Evolutionary conservation across 2,797 vertebrate species (phyloP).

Genomic region (Oreochromis mossambicus): DNA sequence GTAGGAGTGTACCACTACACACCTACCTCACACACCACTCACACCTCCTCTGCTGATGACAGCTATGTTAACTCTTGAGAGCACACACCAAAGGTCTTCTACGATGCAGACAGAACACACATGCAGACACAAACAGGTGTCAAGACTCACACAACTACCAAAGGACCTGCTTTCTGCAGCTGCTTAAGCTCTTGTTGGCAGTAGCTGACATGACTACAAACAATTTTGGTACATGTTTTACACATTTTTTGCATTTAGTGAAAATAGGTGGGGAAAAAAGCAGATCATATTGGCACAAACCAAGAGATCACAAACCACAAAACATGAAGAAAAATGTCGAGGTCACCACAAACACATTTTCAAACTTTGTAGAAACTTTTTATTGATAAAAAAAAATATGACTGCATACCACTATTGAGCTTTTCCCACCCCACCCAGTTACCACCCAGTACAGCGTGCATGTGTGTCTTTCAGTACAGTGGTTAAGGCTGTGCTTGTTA

Average conservation of each 20-base stretch:
- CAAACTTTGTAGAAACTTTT: background rate
- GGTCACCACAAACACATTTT: background rate
- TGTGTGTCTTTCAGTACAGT: conserved; percentile 71
- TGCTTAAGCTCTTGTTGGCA: background rate
- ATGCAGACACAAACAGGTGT: conserved; percentile 24
- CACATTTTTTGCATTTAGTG: background rate
- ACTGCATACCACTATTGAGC: background rate
- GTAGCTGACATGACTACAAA: background rate
- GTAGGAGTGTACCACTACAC: conserved; percentile 43
- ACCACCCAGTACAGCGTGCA: conserved; percentile 2
- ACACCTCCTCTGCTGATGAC: conserved; percentile 47
- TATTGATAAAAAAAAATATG: background rate
- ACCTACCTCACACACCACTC: conserved; percentile 61
- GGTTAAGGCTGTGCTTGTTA: conserved; percentile 74
- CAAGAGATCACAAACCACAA: background rate
- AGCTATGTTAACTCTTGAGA: conserved; percentile 36
- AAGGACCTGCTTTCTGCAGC: background rate
- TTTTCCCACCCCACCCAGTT: background rate
- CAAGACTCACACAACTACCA: background rate
- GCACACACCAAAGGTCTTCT: conserved; percentile 28
- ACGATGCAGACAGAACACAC: background rate
- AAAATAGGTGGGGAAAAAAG: rapidly evolving
- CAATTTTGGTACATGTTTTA: background rate
- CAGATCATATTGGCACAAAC: background rate
- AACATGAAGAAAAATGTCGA: background rate